These are phyloP conservation scores for Kryptolebias marmoratus DNA, from an alignment of 2,113 vertebrate genomes.

Conservation along the genomic window DNA sequence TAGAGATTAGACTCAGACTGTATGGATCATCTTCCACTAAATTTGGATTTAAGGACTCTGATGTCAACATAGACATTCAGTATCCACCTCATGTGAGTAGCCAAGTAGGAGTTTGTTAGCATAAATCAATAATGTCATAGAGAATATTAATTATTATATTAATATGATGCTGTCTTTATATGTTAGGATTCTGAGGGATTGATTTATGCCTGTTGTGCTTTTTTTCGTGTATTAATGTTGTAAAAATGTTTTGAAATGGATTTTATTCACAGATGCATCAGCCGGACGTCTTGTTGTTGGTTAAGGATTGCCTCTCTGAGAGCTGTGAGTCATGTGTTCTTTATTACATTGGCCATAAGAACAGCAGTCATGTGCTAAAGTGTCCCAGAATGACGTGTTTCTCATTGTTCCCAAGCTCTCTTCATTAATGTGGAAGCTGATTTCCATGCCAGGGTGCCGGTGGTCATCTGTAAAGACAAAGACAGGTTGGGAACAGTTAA, in stretches of 20 bases:
- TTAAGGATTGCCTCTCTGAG: conserved; percentile 88
- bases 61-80: conserved; percentile 93
- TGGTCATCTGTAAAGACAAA: conserved; percentile 93
- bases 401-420: conserved; percentile 78
- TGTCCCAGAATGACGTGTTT: conserved; percentile 9
- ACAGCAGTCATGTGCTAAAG: not conserved
- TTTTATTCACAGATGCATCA: conserved; percentile 91
- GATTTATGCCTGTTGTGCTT: conserved; percentile 15
- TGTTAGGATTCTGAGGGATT: not conserved
- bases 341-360: not conserved
- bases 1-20: conserved; percentile 91
- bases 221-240: conserved; percentile 47
- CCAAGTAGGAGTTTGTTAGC: conserved; percentile 20
- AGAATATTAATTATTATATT: too few species aligned
- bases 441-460: conserved; percentile 92
- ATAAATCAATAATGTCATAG: not conserved
- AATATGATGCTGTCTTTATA: not conserved
- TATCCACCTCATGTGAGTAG: conserved; percentile 91
- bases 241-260: conserved; percentile 66
- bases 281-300: conserved; percentile 91
- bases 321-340: conserved; percentile 84
- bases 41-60: conserved; percentile 93
- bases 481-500: conserved; percentile 79
- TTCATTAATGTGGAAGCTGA: conserved; percentile 90
- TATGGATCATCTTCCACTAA: conserved; percentile 93